Conservation (phyloP, 2,888 invertebrate genomes). For the Tetramorium bicarinatum region DNA sequence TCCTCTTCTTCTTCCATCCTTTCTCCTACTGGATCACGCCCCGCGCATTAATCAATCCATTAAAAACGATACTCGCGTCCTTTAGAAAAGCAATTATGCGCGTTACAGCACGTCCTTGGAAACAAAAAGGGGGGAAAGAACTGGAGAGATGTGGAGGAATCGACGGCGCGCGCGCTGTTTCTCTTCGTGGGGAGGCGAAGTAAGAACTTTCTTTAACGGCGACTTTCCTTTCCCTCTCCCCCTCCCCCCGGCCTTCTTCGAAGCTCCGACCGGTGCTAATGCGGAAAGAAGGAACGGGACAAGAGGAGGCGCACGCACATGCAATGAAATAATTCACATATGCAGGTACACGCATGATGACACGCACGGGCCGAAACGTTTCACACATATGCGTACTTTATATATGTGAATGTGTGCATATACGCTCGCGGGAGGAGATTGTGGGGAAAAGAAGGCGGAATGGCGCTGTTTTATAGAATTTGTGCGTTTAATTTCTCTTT, state of each 20-base stretch:
- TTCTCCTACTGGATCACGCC: conserved; percentile 47
- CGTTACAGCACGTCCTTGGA: conserved; percentile 25
- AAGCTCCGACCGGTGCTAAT: conserved; percentile 48
- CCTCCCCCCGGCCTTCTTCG: conserved; percentile 41
- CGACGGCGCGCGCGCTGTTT: conserved; percentile 59
- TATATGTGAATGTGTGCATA: conserved; percentile 26
- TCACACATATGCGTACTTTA: conserved; percentile 7
- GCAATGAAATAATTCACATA: conserved; percentile 16
- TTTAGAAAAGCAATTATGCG: conserved; percentile 39
- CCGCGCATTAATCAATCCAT: conserved; percentile 34
- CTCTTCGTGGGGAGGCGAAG: conserved; percentile 68
- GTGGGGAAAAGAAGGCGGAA: conserved; percentile 21
- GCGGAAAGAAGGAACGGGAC: conserved; percentile 52
- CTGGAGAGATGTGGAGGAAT: conserved; percentile 44
- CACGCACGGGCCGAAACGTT: conserved; percentile 17
- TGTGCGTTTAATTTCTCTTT: conserved; percentile 29
- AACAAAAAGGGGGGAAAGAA: conserved; percentile 6
- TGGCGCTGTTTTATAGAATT: neutral
- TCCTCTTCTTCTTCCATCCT: conserved; percentile 20
- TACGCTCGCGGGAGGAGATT: conserved; percentile 11
- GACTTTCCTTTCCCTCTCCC: conserved; percentile 60
- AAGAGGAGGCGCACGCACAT: conserved; percentile 61
- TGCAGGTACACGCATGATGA: conserved; percentile 22
- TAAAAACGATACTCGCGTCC: conserved; percentile 36
- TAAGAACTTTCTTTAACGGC: conserved; percentile 74